Evolutionary conservation across 2,797 vertebrate species (phyloP).

Genomic region (Amblyopsis hoosieri): DNA sequence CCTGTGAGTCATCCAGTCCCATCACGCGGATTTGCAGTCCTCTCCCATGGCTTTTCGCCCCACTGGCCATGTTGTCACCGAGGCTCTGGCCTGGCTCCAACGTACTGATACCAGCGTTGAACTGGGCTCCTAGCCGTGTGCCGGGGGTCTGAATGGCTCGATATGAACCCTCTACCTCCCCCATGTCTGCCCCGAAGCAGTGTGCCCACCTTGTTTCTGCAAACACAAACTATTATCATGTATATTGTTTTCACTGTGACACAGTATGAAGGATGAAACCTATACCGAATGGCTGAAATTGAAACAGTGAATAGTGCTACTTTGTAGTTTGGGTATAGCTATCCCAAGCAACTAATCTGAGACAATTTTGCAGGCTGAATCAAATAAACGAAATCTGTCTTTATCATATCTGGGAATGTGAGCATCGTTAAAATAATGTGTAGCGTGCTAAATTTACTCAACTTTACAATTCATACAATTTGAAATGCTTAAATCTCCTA

Average conservation of each 20-base stretch:
- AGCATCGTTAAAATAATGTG: constrained; percentile 14
- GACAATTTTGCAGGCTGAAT: neutral
- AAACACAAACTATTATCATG: constrained; percentile 14
- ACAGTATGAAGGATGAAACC: neutral
- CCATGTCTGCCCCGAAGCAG: constrained; percentile 79
- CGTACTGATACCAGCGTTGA: constrained; percentile 85
- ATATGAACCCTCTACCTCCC: constrained; percentile 92
- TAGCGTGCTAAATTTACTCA: neutral
- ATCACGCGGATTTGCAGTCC: constrained; percentile 82
- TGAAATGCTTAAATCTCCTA: no score
- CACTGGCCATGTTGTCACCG: constrained; percentile 58
- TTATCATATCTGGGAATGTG: neutral
- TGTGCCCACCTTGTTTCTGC: constrained; percentile 45
- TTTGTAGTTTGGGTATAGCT: no score
- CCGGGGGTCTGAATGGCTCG: constrained; percentile 88
- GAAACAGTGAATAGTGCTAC: no score
- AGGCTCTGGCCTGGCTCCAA: constrained; percentile 87
- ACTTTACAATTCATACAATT: neutral
- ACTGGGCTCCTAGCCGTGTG: constrained; percentile 85
- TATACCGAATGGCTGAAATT: neutral
- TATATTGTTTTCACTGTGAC: neutral
- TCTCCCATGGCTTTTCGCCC: constrained; percentile 70
- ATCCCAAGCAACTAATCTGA: neutral
- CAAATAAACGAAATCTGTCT: neutral
- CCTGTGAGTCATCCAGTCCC: constrained; percentile 87